phyloP scores from a whole-genome alignment of 2,113 vertebrate species.

The Planiliza haematocheilus region DNA sequence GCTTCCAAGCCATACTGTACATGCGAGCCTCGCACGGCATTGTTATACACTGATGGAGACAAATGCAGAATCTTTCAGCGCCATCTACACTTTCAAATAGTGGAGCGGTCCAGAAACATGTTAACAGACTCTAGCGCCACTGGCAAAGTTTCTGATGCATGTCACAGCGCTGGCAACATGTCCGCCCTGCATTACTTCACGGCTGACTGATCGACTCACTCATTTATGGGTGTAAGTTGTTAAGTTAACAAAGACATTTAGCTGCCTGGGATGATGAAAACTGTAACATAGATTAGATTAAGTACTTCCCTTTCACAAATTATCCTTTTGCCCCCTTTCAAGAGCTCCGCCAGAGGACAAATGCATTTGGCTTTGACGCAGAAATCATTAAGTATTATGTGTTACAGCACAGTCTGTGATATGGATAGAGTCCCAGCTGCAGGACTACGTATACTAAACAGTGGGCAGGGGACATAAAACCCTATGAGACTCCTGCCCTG shows the following conservation, averaged over 20 bases:
- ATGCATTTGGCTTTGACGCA: conserved; percentile 34
- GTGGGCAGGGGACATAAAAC: neutral
- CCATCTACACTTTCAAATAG: conserved; percentile 31
- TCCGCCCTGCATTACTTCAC: conserved; percentile 53
- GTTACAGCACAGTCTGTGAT: conserved; percentile 17
- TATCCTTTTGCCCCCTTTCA: conserved; percentile 29
- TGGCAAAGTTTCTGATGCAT: conserved; percentile 55
- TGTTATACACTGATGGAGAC: conserved; percentile 30
- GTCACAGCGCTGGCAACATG: conserved; percentile 60
- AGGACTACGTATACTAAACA: conserved; percentile 29
- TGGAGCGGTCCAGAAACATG: conserved; percentile 50
- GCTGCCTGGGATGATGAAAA: conserved; percentile 52
- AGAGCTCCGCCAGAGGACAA: conserved; percentile 36
- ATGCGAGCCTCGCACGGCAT: neutral
- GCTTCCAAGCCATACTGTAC: conserved; percentile 17
- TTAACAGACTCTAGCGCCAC: conserved; percentile 29
- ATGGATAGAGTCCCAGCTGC: conserved; percentile 33
- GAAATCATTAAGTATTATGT: conserved; percentile 17
- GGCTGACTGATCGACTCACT: conserved; percentile 56
- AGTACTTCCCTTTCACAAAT: conserved; percentile 59
- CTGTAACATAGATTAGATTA: conserved; percentile 58
- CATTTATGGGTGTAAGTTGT: conserved; percentile 67
- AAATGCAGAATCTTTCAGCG: conserved; percentile 48
- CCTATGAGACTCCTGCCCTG: neutral
- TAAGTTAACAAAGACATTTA: conserved; percentile 65